phyloP scores from a whole-genome alignment of 2,797 vertebrate genomes.

The Alfaro cultratus region DNA sequence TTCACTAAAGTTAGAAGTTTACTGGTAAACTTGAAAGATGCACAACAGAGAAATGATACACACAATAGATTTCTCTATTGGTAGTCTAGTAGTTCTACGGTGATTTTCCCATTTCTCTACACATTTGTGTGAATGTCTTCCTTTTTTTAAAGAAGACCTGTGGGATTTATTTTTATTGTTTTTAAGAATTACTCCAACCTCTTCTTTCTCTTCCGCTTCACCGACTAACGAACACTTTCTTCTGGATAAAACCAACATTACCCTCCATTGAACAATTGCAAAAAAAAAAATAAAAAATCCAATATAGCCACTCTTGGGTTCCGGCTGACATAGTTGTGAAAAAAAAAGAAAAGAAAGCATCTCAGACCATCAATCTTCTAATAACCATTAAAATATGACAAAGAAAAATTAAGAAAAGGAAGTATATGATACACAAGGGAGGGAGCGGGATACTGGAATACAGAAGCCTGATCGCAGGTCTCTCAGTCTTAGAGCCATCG shows the following conservation, averaged over 20 bases:
- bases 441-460: conserved; percentile 20
- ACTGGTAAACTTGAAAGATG: background rate
- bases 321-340: conserved; percentile 54
- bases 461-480: conserved; percentile 42
- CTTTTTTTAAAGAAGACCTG: background rate
- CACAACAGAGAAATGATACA: background rate
- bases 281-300: conserved; percentile 43
- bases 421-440: conserved; percentile 6
- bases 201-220: background rate
- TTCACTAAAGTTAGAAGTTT: background rate
- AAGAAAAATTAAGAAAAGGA: conserved; percentile 1
- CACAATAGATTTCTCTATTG: background rate
- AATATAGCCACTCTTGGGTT: conserved; percentile 54
- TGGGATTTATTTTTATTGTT: background rate
- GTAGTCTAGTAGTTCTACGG: background rate
- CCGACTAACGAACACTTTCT: conserved; percentile 23
- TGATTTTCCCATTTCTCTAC: background rate
- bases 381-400: conserved; percentile 59
- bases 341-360: conserved; percentile 30
- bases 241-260: conserved; percentile 61
- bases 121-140: background rate
- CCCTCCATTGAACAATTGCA: conserved; percentile 55
- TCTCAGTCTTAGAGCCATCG: conserved; percentile 41
- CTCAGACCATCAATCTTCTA: conserved; percentile 64
- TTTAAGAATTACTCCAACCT: conserved; percentile 10